Conservation (phyloP, 2,113 vertebrate species). For the Zingel zingel region DNA sequence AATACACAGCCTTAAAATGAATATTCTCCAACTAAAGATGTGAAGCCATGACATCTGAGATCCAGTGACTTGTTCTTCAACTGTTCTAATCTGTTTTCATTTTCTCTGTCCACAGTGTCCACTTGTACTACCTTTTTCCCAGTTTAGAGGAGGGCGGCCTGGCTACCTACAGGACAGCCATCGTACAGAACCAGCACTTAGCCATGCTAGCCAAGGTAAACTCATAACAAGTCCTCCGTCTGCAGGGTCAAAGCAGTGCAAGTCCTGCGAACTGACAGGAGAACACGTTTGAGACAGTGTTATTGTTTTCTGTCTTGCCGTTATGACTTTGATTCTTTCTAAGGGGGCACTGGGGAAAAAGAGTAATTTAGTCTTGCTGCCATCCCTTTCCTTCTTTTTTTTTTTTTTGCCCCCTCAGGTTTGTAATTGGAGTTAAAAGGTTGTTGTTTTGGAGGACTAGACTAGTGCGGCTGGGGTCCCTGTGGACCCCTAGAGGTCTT, state of each 20-base stretch:
- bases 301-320: constrained; percentile 55
- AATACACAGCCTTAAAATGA: too few species aligned
- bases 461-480: constrained; percentile 50
- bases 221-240: not conserved
- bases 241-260: constrained; percentile 22
- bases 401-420: constrained; percentile 47
- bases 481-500: constrained; percentile 63
- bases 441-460: constrained; percentile 70
- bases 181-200: constrained; percentile 98
- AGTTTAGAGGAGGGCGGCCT: constrained; percentile 96
- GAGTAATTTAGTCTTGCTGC: constrained; percentile 62
- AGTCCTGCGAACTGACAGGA: constrained; percentile 36
- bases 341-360: constrained; percentile 54
- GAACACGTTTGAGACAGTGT: constrained; percentile 32
- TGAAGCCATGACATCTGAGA: not conserved
- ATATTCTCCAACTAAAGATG: too few species aligned
- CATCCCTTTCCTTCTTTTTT: constrained; percentile 27
- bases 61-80: not conserved
- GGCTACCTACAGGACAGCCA: constrained; percentile 97
- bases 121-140: constrained; percentile 98
- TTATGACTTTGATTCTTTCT: constrained; percentile 49
- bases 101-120: constrained; percentile 87
- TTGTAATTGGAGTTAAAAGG: constrained; percentile 80
- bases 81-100: not conserved
- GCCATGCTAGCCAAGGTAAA: constrained; percentile 98